phyloP scores from a whole-genome alignment of 1,140 invertebrate species.

The Acromyrmex echinatior region DNA sequence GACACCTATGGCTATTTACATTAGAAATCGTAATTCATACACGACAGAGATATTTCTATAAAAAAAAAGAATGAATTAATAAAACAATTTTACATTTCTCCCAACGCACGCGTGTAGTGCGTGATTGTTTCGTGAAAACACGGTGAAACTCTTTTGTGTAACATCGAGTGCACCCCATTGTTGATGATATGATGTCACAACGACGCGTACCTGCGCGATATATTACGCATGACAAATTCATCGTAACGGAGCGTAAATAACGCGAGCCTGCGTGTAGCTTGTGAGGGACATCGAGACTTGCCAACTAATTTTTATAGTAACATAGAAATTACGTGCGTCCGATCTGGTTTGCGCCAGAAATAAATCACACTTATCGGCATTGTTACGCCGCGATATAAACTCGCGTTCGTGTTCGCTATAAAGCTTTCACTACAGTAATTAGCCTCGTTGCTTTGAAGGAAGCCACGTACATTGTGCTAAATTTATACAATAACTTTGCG shows the following conservation, averaged over 20 bases:
- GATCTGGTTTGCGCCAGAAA: constrained; percentile 44
- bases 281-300: constrained; percentile 40
- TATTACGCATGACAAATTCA: constrained; percentile 48
- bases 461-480: not conserved
- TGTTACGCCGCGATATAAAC: constrained; percentile 50
- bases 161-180: constrained; percentile 47
- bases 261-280: not conserved
- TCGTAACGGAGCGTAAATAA: constrained; percentile 51
- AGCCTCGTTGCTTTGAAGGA: constrained; percentile 21
- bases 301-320: constrained; percentile 48
- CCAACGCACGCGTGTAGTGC: constrained; percentile 21
- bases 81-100: constrained; percentile 68
- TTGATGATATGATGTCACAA: constrained; percentile 48
- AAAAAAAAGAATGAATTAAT: constrained; percentile 50
- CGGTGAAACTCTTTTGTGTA: constrained; percentile 72
- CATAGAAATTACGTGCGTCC: constrained; percentile 43
- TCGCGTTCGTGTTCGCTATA: constrained; percentile 50
- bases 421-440: constrained; percentile 49
- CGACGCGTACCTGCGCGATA: constrained; percentile 19
- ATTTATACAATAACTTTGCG: constrained; percentile 23
- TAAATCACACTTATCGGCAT: constrained; percentile 59
- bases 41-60: constrained; percentile 50
- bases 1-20: not conserved
- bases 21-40: constrained; percentile 15
- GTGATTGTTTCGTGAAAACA: constrained; percentile 59